A percentile compares a stretch with the other conserved stretches of the same genome.
These are phyloP conservation scores for Diplosoma virens DNA, from an alignment of 23 tunicate genomes.

Conservation along the genomic window DNA sequence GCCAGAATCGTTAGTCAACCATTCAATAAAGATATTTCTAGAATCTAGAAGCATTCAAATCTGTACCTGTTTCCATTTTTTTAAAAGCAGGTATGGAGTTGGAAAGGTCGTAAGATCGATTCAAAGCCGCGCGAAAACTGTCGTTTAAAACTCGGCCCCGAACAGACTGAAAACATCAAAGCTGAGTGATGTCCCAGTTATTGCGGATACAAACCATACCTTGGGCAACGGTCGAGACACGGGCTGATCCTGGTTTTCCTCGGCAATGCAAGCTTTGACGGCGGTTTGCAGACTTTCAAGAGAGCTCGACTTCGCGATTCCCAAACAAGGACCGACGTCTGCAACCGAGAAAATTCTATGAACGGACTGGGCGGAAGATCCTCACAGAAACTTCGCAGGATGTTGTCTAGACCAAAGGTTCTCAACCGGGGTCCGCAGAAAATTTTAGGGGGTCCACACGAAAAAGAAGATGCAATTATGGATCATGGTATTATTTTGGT, in stretches of 20 bases:
- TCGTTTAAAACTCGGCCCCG: conserved; percentile 80
- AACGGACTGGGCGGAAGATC: too few relatives aligned
- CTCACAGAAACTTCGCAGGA: too few relatives aligned
- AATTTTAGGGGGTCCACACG: too few relatives aligned
- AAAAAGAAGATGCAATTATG: too few relatives aligned
- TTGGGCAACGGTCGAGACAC: conserved; percentile 44
- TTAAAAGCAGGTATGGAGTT: not conserved
- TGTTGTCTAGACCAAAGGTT: too few relatives aligned
- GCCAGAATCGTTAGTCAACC: too few relatives aligned
- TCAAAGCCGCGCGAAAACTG: conserved; percentile 85
- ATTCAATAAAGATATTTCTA: too few relatives aligned
- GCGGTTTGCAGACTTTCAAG: conserved; percentile 87
- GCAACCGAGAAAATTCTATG: not conserved
- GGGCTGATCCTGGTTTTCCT: conserved; percentile 19
- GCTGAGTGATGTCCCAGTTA: not conserved
- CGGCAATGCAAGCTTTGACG: conserved; percentile 38
- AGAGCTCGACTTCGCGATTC: conserved; percentile 89
- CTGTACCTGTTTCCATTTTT: conserved; percentile 7
- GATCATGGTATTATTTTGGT: too few relatives aligned
- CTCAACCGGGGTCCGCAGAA: too few relatives aligned
- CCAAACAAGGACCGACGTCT: conserved; percentile 82
- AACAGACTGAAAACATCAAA: conserved; percentile 28
- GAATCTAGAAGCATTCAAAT: too few relatives aligned
- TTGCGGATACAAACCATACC: conserved; percentile 16
- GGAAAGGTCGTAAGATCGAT: conserved; percentile 62